A percentile compares a stretch with the other conserved stretches of the same genome.
Evolutionary conservation across 2,888 invertebrate genomes (phyloP).

Genomic region (Idaea biselata): DNA sequence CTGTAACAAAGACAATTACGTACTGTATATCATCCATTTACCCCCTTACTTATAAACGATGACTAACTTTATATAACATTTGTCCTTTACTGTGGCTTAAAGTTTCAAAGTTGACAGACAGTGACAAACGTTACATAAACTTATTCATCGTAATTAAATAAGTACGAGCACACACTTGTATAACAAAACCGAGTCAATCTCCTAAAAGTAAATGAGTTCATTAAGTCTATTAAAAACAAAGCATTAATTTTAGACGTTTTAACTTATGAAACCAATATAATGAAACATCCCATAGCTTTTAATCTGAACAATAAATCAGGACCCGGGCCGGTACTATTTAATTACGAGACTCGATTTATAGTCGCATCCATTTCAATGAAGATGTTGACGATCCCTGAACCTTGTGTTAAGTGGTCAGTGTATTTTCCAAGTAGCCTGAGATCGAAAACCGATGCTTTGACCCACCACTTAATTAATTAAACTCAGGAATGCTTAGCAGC

Average conservation of each 20-base stretch:
- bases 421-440: slow-evolving; percentile 19
- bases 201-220: not conserved
- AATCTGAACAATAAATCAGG: not conserved
- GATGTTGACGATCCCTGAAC: slow-evolving; percentile 1
- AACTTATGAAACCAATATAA: not conserved
- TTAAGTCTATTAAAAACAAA: not conserved
- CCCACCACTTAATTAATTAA: slow-evolving; percentile 22
- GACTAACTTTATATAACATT: no score
- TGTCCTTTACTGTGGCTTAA: no score
- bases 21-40: no score
- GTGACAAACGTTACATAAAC: no score
- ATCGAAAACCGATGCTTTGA: slow-evolving; percentile 12
- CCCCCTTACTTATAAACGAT: no score
- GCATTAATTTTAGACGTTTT: not conserved
- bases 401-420: slow-evolving; percentile 26
- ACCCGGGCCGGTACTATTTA: slow-evolving; percentile 6
- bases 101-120: no score
- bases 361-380: slow-evolving; percentile 1
- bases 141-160: no score
- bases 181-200: not conserved
- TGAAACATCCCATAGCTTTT: not conserved
- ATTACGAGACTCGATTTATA: slow-evolving; percentile 5
- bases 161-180: no score
- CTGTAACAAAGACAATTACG: slow-evolving; percentile 71
- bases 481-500: slow-evolving; percentile 14